phyloP scores from a whole-genome alignment of 2,888 invertebrate genomes.

The Dorcus parallelipipedus region DNA sequence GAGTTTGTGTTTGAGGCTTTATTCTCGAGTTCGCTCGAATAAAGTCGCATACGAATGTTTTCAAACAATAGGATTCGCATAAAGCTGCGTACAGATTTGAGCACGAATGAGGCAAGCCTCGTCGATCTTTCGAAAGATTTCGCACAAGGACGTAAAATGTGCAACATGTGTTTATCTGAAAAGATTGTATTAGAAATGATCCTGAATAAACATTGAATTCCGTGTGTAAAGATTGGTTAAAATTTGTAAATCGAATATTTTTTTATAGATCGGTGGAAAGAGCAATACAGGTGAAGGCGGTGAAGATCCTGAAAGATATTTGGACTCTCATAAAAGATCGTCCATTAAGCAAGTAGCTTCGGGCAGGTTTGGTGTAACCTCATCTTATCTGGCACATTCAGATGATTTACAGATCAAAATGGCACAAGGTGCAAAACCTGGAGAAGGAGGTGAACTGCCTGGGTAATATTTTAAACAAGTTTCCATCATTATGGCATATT shows the following conservation, averaged over 20 bases:
- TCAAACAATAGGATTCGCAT: too few relatives aligned
- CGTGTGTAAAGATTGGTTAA: too few relatives aligned
- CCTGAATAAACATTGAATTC: too few relatives aligned
- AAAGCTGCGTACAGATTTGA: too few relatives aligned
- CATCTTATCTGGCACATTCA: slow-evolving; percentile 93
- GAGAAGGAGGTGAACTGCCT: slow-evolving; percentile 97
- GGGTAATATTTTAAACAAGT: slow-evolving; percentile 44
- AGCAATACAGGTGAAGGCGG: slow-evolving; percentile 99
- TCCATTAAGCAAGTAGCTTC: slow-evolving; percentile 99
- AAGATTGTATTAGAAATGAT: too few relatives aligned
- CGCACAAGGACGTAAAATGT: too few relatives aligned
- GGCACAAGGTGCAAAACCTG: slow-evolving; percentile 98
- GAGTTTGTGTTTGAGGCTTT: neutral
- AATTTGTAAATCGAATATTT: neutral
- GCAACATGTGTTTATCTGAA: too few relatives aligned
- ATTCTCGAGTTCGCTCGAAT: neutral
- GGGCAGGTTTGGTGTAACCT: slow-evolving; percentile 97
- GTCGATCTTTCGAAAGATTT: too few relatives aligned
- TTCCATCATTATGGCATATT: neutral
- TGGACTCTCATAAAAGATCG: slow-evolving; percentile 75
- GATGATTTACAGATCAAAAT: slow-evolving; percentile 99
- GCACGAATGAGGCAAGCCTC: too few relatives aligned
- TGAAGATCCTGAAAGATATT: slow-evolving; percentile 75
- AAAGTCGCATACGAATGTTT: neutral
- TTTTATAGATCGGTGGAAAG: slow-evolving; percentile 75